Percentiles rank a stretch among this genome's conserved stretches.
Evolutionary conservation across 2,888 invertebrate species (phyloP).

Genomic region (Lithophane socia): DNA sequence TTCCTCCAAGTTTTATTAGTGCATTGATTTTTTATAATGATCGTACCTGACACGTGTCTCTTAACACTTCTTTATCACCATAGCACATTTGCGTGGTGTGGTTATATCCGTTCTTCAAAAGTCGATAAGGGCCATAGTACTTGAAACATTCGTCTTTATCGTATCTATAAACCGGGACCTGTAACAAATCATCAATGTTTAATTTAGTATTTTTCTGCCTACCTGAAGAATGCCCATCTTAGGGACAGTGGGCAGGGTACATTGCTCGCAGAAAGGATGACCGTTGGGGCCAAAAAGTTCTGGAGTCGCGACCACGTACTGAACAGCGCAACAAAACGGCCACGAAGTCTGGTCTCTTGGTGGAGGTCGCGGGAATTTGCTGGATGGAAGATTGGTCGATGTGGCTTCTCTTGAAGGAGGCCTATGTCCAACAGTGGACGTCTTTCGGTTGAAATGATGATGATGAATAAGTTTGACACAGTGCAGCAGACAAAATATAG

Average conservation of each 20-base stretch:
- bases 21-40: no score
- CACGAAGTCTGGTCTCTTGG: not conserved
- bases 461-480: not conserved
- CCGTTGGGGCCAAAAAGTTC: not conserved
- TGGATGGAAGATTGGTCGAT: not conserved
- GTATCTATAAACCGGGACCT: constrained; percentile 26
- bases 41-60: constrained; percentile 41
- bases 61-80: constrained; percentile 34
- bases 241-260: no score
- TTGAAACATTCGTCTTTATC: constrained; percentile 27
- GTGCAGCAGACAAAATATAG: not conserved
- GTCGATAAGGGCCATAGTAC: constrained; percentile 22
- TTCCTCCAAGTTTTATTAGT: not conserved
- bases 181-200: not conserved
- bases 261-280: not conserved
- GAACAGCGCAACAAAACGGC: not conserved
- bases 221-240: not conserved
- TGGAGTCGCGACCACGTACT: not conserved
- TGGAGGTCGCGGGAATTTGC: not conserved
- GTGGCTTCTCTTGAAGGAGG: not conserved
- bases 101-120: constrained; percentile 30
- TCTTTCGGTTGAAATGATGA: not conserved
- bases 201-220: not conserved
- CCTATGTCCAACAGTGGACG: not conserved
- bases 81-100: constrained; percentile 53